Evolutionary conservation across 2,888 invertebrate species (phyloP), one percentile per base, ranked within the genome.

Genomic region (Pandemis corylana): DNA sequence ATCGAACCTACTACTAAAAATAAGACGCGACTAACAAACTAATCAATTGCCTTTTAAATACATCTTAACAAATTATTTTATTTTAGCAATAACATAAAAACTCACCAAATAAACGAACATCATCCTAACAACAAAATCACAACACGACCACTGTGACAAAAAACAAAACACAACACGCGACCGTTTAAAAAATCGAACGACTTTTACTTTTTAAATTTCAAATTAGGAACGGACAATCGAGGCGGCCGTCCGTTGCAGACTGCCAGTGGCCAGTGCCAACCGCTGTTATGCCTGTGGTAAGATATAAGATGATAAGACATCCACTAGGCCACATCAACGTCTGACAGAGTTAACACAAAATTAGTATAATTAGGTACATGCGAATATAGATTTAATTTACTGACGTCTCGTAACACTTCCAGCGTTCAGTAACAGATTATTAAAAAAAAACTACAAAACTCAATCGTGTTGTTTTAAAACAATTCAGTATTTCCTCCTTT

Each of bases 181-280:
- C 28, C 20, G 59, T 59, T 59, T 59, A 7, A 12, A 59, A 59
- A 28, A 28, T 28, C 65, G 53, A 36, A 41, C 67, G 51, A 56
- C 59, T 53, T 61, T 75, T 62, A 12, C 75, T 61, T 67, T 71
- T 65, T 70, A 42, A 71, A 56, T 66, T 81, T 80, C 61, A 71
- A 80, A 82, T 78, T 76, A 70, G 12, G 79, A 82, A 83, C 89
- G 81, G 80, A 83, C 77, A 76, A 76, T 75, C 81, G 79, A 77
- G 80, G 79, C 85, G 77, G 77, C 72, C 80, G 85, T 80, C 79
- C 79, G 81, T 74, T 71, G 78, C 71, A 71, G 82, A 87, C 79
- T 89, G 89, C 77, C 80, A 80, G 80, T 75, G 63, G 70, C 59
- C 75, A 69, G 46, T 59, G 68, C 53, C 64, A 42, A 64, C 46